Evolutionary conservation across 2,113 vertebrate species (phyloP).

Genomic region (Bos indicus): DNA sequence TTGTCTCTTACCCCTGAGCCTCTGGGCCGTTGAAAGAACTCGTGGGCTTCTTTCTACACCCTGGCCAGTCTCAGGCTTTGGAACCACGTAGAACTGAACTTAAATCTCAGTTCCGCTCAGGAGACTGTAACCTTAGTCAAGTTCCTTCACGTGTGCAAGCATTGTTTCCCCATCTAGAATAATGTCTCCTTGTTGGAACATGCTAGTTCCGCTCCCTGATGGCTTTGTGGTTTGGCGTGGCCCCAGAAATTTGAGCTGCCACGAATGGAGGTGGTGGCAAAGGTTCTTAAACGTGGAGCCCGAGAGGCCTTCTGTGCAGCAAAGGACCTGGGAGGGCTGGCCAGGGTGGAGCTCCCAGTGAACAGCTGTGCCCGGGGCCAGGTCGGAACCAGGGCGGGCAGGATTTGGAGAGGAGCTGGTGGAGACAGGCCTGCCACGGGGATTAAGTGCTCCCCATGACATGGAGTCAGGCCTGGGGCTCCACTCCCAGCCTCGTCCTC

Average conservation of each 20-base stretch:
- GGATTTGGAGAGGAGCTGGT: background rate
- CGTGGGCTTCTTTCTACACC: background rate
- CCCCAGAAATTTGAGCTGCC: background rate
- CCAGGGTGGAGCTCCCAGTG: background rate
- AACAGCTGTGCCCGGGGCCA: background rate
- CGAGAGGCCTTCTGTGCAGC: background rate
- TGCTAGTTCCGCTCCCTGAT: background rate
- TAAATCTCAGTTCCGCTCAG: background rate
- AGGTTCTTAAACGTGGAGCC: background rate
- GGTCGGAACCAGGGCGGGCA: background rate
- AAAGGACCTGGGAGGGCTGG: background rate
- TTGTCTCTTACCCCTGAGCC: background rate
- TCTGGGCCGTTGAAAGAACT: background rate
- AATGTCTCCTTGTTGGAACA: background rate
- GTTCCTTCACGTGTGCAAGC: background rate
- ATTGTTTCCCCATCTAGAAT: background rate
- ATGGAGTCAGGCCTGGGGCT: background rate
- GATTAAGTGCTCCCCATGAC: background rate
- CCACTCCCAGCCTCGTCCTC: background rate
- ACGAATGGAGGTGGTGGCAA: background rate
- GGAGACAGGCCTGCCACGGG: background rate
- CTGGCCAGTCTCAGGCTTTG: background rate
- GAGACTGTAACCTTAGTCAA: background rate
- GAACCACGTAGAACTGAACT: background rate
- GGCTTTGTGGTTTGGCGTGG: slow-evolving; percentile 26